These are phyloP conservation scores for Cyrtorhinus lividipennis DNA, from an alignment of 1,140 invertebrate genomes.

Conservation along the genomic window DNA sequence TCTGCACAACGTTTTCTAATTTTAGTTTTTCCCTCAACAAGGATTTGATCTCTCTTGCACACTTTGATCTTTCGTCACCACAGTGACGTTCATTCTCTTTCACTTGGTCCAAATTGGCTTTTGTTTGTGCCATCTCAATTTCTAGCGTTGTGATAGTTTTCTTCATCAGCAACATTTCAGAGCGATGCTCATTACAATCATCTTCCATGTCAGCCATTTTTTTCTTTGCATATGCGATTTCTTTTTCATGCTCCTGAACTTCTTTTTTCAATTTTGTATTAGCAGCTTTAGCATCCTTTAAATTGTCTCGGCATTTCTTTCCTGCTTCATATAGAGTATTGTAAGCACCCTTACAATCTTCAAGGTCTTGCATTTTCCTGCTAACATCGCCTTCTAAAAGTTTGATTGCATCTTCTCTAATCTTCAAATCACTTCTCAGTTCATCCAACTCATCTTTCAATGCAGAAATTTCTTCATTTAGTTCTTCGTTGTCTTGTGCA, in stretches of 20 bases:
- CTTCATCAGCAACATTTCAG: not conserved
- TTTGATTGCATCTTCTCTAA: not conserved
- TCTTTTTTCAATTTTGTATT: conserved; percentile 7
- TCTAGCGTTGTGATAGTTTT: not conserved
- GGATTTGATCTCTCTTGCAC: not conserved
- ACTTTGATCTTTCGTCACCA: not conserved
- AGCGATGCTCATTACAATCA: not conserved
- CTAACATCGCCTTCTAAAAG: not conserved
- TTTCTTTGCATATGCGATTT: not conserved
- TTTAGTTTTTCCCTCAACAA: not conserved
- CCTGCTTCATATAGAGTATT: not conserved
- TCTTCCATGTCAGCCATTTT: not conserved
- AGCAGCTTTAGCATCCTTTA: not conserved
- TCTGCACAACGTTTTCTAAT: not conserved
- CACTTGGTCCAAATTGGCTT: not conserved
- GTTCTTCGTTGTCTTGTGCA: conserved; percentile 5
- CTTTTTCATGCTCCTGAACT: not conserved
- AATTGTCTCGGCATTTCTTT: not conserved
- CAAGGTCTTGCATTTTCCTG: not conserved
- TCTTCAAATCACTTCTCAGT: not conserved
- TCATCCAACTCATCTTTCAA: conserved; percentile 11
- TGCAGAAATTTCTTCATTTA: not conserved
- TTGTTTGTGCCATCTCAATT: not conserved
- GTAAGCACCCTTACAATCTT: not conserved
- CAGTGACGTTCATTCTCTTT: not conserved